Base-by-base conservation (phyloP, 2,797 vertebrate species). In the Lycodopsis pacificus region DNA sequence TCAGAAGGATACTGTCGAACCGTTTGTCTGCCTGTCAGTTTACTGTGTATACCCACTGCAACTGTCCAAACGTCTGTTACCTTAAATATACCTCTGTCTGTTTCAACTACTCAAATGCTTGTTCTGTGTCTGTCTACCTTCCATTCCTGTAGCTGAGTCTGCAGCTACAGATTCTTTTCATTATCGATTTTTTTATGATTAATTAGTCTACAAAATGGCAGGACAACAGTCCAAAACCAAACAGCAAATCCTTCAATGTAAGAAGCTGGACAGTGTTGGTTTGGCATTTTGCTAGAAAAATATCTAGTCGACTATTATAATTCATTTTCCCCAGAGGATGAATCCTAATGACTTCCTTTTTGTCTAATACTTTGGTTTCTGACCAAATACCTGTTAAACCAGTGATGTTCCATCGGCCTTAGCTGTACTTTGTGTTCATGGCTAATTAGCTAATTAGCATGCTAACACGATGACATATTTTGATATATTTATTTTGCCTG, bases 1-100 rank as follows among this genome's bases (percentile, higher is more conserved):
- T 59, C 49, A 78, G 48, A 71, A 44, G 62, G 58, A 76, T 36
- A 56, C 57, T 36, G 76, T 63, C 54, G 10, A 9, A 62, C 20
- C 71, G 66, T 78, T 83, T 79, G 78, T 84, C 72, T 82, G 32
- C 40, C 58, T 76, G 85, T 90, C 87, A 79, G n/a, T 71, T 74
- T 62, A 48, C 46, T 82, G 65, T 82, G 65, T 77, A 75, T 14
- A 40, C 32, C 19, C 22, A 58, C 62, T 63, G 22, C 74, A 71
- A 67, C 63, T 85, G 58, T 70, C 62, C 27, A n/a, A 19, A 22
- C 64, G 30, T 5, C 22, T 66, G 49, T 20, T 38, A 3, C 46
- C 69, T 66, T 67, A 0, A 80, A 74, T 70, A 51, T 67, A 32
- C 27, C 12, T 46, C 13, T 27, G 25, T 27, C 51, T 56, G 32